Percentiles rank a stretch among this genome's conserved stretches.
Evolutionary conservation across 2,888 invertebrate genomes (phyloP).

Genomic region (Odontomyia ornata): DNA sequence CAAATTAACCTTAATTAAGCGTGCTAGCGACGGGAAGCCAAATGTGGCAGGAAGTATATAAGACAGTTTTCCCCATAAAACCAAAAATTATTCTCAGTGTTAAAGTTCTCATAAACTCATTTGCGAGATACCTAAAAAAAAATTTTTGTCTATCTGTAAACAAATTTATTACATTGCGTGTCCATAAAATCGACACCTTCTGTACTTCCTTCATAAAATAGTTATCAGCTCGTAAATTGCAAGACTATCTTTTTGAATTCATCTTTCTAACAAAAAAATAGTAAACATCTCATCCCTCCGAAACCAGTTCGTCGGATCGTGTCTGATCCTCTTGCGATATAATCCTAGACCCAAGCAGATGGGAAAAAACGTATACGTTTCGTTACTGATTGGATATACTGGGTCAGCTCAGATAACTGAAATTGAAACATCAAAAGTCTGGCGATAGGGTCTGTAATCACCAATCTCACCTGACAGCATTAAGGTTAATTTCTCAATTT

Average conservation of each 20-base stretch:
- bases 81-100: no score
- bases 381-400: slow-evolving; percentile 1
- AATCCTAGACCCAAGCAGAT: not conserved
- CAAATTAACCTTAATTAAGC: not conserved
- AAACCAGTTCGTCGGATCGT: not conserved
- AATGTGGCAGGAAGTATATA: not conserved
- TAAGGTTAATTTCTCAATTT: slow-evolving; percentile 43
- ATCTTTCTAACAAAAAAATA: not conserved
- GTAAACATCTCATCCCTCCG: not conserved
- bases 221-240: slow-evolving; percentile 41
- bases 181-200: slow-evolving; percentile 38
- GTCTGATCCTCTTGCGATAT: not conserved
- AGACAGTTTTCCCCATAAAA: not conserved
- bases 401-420: slow-evolving; percentile 24
- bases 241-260: not conserved
- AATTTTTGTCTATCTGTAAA: not conserved
- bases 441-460: slow-evolving; percentile 24
- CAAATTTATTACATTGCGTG: not conserved
- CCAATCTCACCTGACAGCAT: slow-evolving; percentile 44
- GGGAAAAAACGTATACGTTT: not conserved
- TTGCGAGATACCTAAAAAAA: not conserved
- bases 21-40: not conserved
- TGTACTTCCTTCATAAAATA: slow-evolving; percentile 29
- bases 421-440: slow-evolving; percentile 40
- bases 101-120: no score